These are phyloP conservation scores for Drosophila jambulina DNA, from an alignment of 1,140 invertebrate species.

Conservation along the genomic window DNA sequence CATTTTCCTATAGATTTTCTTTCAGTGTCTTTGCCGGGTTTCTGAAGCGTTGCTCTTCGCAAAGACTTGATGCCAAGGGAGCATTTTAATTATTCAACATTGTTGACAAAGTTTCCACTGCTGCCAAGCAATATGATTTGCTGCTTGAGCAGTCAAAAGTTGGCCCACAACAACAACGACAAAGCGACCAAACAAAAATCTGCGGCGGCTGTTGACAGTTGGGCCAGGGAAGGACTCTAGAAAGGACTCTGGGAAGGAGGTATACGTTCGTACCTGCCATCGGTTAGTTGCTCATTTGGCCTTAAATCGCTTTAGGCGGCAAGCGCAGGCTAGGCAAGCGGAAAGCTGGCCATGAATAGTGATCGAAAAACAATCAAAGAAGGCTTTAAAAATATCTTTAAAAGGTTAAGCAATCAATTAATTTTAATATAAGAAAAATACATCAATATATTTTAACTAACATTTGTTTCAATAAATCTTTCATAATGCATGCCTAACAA, in stretches of 20 bases:
- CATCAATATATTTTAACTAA: background rate
- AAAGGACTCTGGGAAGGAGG: background rate
- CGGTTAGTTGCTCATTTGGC: slow-evolving; percentile 39
- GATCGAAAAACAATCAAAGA: slow-evolving; percentile 19
- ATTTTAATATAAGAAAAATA: too few relatives aligned
- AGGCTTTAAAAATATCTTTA: background rate
- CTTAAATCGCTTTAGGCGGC: slow-evolving; percentile 17
- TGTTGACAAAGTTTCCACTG: slow-evolving; percentile 83
- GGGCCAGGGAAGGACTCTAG: background rate
- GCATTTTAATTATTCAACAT: slow-evolving; percentile 85
- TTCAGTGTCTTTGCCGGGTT: slow-evolving; percentile 5
- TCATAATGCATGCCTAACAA: background rate
- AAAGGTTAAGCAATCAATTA: too few relatives aligned
- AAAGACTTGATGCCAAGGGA: slow-evolving; percentile 74
- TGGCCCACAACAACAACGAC: slow-evolving; percentile 28
- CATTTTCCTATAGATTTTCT: background rate
- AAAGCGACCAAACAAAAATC: slow-evolving; percentile 30
- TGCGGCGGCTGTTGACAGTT: slow-evolving; percentile 15
- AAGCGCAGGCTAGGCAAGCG: background rate
- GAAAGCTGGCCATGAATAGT: background rate
- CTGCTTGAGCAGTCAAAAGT: slow-evolving; percentile 80
- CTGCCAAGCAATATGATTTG: slow-evolving; percentile 72
- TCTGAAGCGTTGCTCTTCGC: slow-evolving; percentile 46
- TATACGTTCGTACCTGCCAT: slow-evolving; percentile 1
- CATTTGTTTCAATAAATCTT: background rate